These are phyloP conservation scores for Myiozetetes cayanensis DNA, from an alignment of 2,113 vertebrate species.

Conservation along the genomic window DNA sequence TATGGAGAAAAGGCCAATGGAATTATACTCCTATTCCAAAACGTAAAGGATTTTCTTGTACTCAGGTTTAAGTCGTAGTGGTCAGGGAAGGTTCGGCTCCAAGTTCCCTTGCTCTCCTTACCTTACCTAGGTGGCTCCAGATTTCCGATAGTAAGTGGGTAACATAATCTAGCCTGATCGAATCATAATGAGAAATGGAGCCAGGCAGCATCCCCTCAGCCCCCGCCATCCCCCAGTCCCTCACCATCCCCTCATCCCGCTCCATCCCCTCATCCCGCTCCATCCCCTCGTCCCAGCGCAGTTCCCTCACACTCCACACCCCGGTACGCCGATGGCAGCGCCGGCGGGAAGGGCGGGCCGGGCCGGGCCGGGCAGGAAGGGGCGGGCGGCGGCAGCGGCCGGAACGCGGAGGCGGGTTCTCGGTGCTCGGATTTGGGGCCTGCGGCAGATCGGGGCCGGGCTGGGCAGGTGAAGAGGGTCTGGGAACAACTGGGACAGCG, in stretches of 20 bases:
- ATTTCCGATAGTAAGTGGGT: fast-evolving
- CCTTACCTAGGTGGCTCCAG: background rate
- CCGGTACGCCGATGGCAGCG: fast-evolving
- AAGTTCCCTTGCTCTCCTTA: background rate
- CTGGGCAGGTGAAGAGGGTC: no score
- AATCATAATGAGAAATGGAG: background rate
- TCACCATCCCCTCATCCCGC: no score
- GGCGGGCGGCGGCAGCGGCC: background rate
- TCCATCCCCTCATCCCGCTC: background rate
- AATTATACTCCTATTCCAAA: background rate
- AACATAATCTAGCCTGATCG: background rate
- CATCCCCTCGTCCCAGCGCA: background rate
- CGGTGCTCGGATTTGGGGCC: background rate
- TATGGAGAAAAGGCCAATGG: background rate
- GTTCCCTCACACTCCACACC: background rate
- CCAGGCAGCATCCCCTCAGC: background rate
- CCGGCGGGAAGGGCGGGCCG: background rate
- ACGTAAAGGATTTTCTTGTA: background rate
- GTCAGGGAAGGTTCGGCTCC: background rate
- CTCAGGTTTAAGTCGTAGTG: background rate
- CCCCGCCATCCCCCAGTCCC: background rate
- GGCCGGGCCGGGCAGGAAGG: background rate
- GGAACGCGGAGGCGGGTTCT: background rate
- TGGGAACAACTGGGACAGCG: background rate
- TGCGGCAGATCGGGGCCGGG: background rate